phyloP scores from a whole-genome alignment of 2,797 vertebrate species.

The Zalophus californianus region DNA sequence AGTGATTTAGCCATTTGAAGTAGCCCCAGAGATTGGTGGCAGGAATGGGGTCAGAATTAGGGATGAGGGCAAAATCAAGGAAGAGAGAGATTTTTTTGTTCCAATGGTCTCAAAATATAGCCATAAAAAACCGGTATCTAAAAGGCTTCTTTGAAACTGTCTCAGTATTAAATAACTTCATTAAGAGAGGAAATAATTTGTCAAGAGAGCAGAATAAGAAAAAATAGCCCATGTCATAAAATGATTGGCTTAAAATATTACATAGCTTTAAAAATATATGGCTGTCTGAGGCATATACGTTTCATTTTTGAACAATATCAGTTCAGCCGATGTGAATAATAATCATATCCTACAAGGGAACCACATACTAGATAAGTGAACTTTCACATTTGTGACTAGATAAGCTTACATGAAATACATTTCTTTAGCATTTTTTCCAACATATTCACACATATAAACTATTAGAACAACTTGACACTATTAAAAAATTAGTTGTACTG shows the following conservation, averaged over 20 bases:
- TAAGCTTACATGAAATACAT: background rate
- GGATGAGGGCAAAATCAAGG: background rate
- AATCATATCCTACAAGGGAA: background rate
- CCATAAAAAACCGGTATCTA: background rate
- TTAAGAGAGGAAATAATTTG: background rate
- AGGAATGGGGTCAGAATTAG: background rate
- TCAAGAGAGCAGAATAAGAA: background rate
- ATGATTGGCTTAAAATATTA: background rate
- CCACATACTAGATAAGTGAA: background rate
- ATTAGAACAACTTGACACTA: background rate
- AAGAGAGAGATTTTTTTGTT: background rate
- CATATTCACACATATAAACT: background rate
- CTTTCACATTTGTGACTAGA: background rate
- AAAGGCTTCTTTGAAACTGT: background rate
- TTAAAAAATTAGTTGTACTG: background rate
- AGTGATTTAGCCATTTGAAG: background rate
- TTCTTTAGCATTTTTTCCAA: background rate
- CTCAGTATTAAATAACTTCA: background rate
- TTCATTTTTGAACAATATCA: background rate
- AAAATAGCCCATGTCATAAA: slow-evolving; percentile 2
- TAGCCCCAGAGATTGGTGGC: background rate
- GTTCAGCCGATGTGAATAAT: background rate
- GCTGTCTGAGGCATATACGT: background rate
- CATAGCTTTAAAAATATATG: background rate
- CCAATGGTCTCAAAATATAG: background rate